Evolutionary conservation across 2,113 vertebrate species (phyloP), one percentile per base, ranked within the genome.

Genomic region (Coryphaenoides rupestris): DNA sequence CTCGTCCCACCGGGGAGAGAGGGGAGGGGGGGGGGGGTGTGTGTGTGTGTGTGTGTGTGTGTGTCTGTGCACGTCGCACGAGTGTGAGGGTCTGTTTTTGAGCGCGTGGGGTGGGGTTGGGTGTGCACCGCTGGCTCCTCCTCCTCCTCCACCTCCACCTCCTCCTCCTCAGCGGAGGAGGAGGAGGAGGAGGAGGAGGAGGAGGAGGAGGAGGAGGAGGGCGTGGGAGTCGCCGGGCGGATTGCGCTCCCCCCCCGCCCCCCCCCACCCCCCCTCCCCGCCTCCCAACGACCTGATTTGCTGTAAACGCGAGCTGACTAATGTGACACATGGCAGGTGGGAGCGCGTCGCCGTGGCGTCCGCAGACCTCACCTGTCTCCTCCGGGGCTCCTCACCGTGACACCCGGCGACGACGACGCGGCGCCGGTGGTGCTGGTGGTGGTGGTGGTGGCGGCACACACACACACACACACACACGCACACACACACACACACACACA

Each of bases 231-330:
- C 85, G 86, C 89, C 76, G 83, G 82, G 87, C 72, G 80, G 87
- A 91, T 91, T 91, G 89, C 85, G 89, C 85, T 87, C 86, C 69
- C 50, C 56, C 82, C 63, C n/a, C n/a, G n/a, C n/a, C n/a, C n/a
- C n/a, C n/a, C n/a, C n/a, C n/a, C n/a, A n/a, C n/a, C n/a, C n/a
- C n/a, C n/a, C n/a, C n/a, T n/a, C n/a, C n/a, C n/a, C n/a, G n/a
- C n/a, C n/a, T n/a, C n/a, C n/a, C n/a, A n/a, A n/a, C n/a, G 85
- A 89, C 89, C 91, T 91, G 87, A 91, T 91, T 91, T 89, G 85
- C 84, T 85, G 87, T 85, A 91, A 89, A 91, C 89, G 78, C 81
- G 83, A 90, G 87, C 84, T 83, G 86, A 90, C 88, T 91, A 89
- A 90, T 88, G 87, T 89, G 89, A 91, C 89, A 92, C 89, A 89